Conservation (phyloP, 2,113 vertebrate genomes). For the Ginglymostoma cirratum region DNA sequence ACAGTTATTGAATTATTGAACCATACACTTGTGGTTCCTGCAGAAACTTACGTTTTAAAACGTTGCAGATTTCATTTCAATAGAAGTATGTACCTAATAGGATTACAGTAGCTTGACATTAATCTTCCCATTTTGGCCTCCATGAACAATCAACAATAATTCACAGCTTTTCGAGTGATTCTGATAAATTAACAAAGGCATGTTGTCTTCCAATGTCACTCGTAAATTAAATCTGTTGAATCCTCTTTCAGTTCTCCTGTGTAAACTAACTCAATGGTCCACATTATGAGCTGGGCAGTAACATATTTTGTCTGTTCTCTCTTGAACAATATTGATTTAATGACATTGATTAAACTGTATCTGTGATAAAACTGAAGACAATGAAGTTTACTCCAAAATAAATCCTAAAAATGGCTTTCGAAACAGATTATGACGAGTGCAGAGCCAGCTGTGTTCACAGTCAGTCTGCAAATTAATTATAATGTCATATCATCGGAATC, state of each 20-base stretch:
- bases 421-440: background rate
- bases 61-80: background rate
- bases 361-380: background rate
- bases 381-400: background rate
- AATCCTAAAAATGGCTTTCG: background rate
- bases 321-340: background rate
- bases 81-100: background rate
- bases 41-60: background rate
- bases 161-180: background rate
- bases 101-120: background rate
- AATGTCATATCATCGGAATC: background rate
- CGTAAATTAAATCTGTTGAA: constrained; percentile 1
- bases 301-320: background rate
- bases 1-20: background rate
- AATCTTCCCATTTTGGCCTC: background rate
- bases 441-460: background rate
- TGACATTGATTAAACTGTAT: background rate
- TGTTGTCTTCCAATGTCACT: background rate
- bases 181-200: background rate
- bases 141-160: background rate
- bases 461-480: background rate
- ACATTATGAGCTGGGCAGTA: background rate
- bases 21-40: background rate
- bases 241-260: background rate
- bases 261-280: background rate